Base-by-base conservation (phyloP, 2,797 vertebrate genomes). In the Pantherophis vulpinus region DNA sequence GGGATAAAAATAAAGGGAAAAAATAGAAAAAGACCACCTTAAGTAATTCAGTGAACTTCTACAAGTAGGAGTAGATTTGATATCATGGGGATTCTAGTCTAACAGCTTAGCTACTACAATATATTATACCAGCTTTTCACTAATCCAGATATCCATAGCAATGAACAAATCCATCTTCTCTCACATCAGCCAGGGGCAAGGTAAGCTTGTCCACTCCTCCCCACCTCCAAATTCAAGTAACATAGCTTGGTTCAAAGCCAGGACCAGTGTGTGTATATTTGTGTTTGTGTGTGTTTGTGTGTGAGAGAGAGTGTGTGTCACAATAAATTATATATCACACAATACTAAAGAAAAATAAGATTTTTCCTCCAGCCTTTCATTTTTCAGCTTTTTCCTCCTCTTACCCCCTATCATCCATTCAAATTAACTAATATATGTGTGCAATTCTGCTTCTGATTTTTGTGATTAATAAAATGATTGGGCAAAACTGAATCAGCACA, bases 391-490 rank as follows among this genome's bases (percentile, higher is more conserved):
- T 59, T 20, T 91, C 89, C 88, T 47, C n/a, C 10, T 86, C 59
- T 29, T 0, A 7, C 87, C 27, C n/a, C 0, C 20, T 87, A 0
- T n/a, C 92, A 90, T 92, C 93, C 91, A 91, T 94, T 55, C 92
- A 63, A 93, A 95, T 87, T 96, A 96, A 95, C 95, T 93, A 93
- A n/a, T 91, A 74, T 47, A 59, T 88, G 94, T 37, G 3, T 16
- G 63, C 20, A 32, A 94, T 54, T 74, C 89, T 61, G 55, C 3
- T 70, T 94, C 95, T 94, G 92, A 93, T 94, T 94, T 83, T 95
- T 94, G 93, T 97, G 95, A 96, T 95, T 94, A 96, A 94, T 90
- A 10, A 0, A 12, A 93, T 94, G 74, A 96, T 95, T 96, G 92
- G 20, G 2, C 0, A 10, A 61, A 92, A 87, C 47, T 95, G 93